These are phyloP conservation scores for Cataglyphis livida DNA, from an alignment of 2,888 invertebrate species.

Conservation along the genomic window DNA sequence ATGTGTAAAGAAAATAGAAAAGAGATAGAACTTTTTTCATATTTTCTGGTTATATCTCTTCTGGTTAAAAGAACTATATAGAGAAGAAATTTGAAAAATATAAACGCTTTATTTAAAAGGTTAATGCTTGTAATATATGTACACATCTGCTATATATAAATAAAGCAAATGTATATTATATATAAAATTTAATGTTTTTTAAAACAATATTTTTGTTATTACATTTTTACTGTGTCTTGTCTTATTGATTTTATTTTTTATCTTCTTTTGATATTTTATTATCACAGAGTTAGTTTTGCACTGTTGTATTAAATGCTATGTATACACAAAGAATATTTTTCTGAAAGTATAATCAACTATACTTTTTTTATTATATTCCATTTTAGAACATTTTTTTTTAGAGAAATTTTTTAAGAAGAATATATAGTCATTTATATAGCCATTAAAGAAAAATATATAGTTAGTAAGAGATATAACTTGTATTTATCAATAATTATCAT, in stretches of 20 bases:
- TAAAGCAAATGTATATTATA: background rate
- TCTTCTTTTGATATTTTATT: background rate
- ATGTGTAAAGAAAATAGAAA: background rate
- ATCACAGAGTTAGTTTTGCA: background rate
- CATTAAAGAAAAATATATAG: background rate
- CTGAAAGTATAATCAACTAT: background rate
- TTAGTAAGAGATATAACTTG: background rate
- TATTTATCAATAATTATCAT: background rate
- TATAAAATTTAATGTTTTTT: background rate
- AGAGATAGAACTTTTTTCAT: background rate
- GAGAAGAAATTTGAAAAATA: background rate
- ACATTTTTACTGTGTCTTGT: background rate
- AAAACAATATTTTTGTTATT: background rate
- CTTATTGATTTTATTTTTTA: conserved; percentile 9
- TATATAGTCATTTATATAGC: too few relatives aligned
- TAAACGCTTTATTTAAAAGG: background rate
- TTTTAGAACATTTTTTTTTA: too few relatives aligned
- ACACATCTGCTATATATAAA: background rate
- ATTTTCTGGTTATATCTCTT: background rate
- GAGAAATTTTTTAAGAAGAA: too few relatives aligned
- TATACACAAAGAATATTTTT: background rate
- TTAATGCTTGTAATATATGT: background rate
- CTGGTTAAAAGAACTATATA: background rate
- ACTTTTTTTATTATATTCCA: background rate
- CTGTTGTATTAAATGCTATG: background rate